A percentile compares a stretch with the other conserved stretches of the same genome.
These are phyloP conservation scores for Pygocentrus nattereri DNA, from an alignment of 2,797 vertebrate genomes.

Conservation along the genomic window DNA sequence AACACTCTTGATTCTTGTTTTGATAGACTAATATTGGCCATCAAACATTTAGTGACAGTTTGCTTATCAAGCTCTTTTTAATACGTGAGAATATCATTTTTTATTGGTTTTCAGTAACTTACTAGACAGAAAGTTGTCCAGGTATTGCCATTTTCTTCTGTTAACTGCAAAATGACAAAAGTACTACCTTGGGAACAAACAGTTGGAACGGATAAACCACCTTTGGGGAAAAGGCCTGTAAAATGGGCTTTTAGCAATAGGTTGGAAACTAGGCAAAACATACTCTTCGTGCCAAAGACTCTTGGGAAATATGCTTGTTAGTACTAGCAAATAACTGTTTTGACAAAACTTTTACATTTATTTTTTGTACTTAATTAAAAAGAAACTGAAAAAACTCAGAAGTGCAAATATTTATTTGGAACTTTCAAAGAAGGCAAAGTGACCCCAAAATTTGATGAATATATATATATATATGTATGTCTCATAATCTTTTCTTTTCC, in stretches of 20 bases:
- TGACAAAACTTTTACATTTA: not conserved
- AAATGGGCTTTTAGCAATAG: not conserved
- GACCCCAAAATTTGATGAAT: not conserved
- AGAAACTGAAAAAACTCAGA: not conserved
- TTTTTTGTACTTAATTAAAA: not conserved
- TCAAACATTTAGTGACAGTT: not conserved
- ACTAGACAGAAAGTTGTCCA: not conserved
- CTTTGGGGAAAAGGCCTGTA: not conserved
- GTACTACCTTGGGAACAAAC: too few species aligned
- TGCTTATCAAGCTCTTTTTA: not conserved
- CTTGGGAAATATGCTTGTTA: not conserved
- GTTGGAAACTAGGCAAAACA: not conserved
- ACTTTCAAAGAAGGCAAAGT: not conserved
- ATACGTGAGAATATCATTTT: not conserved
- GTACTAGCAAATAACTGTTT: not conserved
- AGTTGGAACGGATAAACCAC: not conserved
- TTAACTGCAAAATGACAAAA: not conserved
- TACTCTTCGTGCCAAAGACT: not conserved
- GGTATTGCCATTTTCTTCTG: not conserved
- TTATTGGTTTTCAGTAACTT: not conserved
- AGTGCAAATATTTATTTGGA: too few species aligned
- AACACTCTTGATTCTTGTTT: not conserved
- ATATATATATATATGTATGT: not conserved
- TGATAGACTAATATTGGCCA: not conserved
- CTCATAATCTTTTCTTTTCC: slow-evolving; percentile 3